Evolutionary conservation across 2,888 invertebrate species (phyloP), one percentile per base, ranked within the genome.

Genomic region (Bellardia bayeri): DNA sequence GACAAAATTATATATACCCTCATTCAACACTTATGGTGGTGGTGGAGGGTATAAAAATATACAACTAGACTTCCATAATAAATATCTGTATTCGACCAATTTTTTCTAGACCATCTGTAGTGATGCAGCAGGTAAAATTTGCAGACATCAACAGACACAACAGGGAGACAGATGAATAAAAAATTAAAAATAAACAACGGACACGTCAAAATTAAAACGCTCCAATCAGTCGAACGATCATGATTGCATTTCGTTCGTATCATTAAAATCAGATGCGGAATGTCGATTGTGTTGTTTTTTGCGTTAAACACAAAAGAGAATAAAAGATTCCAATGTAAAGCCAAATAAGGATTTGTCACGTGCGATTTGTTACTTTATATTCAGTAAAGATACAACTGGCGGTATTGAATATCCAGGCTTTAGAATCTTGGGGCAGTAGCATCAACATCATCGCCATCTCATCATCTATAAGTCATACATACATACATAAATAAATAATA

Each of bases 281-380:
- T 82, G 76, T 72, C 79, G 74, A 80, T 85, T 74, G 80, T 69
- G 61, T 83, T 9, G 66, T 71, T 71, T 74, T 63, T 66, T 58
- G 45, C 54, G 33, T 79, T 68, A 33, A 80, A 75, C 51, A 64
- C 37, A 58, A 76, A 74, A 80, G 42, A 56, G 23, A 81, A 74
- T 61, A 71, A 72, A 71, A 76, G 30, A 82, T 75, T 68, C 56
- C 82, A 78, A 74, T 56, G 14, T 40, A 16, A 16, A 90, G 89
- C 93, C 93, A 91, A 93, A 93, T 91, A 93, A 91, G 93, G 93
- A 91, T 93, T 93, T 93, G 93, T 93, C 93, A 93, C 93, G 93
- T 93, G 93, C 93, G 93, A 93, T 92, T 92, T 93, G 93, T 93
- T 92, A 92, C 91, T 93, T 91, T 91, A 91, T 92, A 93, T 92